Base-by-base conservation (phyloP, 2,113 vertebrate species). In the Scomber scombrus region DNA sequence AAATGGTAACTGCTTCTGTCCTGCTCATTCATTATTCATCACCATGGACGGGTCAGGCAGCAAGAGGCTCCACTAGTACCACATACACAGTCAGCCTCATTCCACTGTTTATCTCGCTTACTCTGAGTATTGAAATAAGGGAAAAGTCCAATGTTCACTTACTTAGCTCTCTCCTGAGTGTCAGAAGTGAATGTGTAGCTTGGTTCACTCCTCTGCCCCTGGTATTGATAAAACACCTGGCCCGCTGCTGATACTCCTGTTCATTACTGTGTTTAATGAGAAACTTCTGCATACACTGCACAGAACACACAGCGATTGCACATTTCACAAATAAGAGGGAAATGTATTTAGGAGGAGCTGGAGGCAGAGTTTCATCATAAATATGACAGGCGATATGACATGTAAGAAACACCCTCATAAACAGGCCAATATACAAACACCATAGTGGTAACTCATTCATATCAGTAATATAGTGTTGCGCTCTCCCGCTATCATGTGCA, bases 11-110 rank as follows among this genome's bases (percentile, higher is more conserved):
- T 81, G 92, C 89, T 83, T 89, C 78, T 90, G 88, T 93, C 91
- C 89, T 80, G 85, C 88, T 81, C 90, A 93, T 95, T 93, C 87
- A 95, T 95, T 94, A 95, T 95, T 95, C 93, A 95, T 92, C 80
- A 78, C 73, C 81, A 63, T 45, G 80, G 87, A 91, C 78, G 84
- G 89, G 92, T 92, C 90, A 86, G 87, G 84, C 89, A 15, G 89
- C 85, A 52, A 86, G 87, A 90, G 78, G 85, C 89, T 92, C 80
- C 86, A 82, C 81, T 57, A 31, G 65, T 70, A 52, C 78, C 75
- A 78, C 78, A 84, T 69, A 85, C 72, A 72, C 83, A 85, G 55
- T 58, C 69, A 64, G 68, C 76, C 85, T 85, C 58, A 21, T 84
- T 76, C 75, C 52, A 40, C 79, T 87, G 85, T 90, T 91, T 89